Conservation (phyloP, 2,113 vertebrate species). For the Romanogobio albipinnatus region DNA sequence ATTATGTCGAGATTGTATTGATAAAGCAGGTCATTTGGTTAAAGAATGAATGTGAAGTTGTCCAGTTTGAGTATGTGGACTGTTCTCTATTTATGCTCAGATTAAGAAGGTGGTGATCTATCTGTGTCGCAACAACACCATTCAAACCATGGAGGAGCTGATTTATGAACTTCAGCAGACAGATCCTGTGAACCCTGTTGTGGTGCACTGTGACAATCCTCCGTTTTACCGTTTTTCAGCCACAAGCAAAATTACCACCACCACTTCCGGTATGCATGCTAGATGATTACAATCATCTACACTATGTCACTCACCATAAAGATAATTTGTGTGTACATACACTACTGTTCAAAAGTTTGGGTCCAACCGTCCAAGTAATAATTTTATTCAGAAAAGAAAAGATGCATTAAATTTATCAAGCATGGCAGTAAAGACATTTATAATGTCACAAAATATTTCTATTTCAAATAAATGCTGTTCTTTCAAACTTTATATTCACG, state of each 20-base stretch:
- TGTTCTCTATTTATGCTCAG: constrained; percentile 67
- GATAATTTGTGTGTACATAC: neutral
- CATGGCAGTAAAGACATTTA: neutral
- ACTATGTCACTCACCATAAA: neutral
- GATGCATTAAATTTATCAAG: neutral
- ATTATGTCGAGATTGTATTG: neutral
- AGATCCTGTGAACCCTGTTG: constrained; percentile 94
- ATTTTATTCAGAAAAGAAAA: neutral
- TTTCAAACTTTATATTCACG: neutral
- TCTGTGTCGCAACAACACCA: constrained; percentile 94
- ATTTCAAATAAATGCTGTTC: neutral
- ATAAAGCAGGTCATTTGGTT: neutral
- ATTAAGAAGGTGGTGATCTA: constrained; percentile 98
- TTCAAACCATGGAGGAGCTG: constrained; percentile 97
- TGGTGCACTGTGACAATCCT: constrained; percentile 94
- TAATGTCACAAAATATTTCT: neutral
- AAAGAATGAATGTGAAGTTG: neutral
- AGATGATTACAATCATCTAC: neutral
- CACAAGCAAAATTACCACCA: constrained; percentile 89
- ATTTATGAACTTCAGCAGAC: constrained; percentile 98
- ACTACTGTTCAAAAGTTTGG: neutral
- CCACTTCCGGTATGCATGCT: constrained; percentile 83
- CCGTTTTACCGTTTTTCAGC: constrained; percentile 95
- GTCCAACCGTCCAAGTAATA: neutral
- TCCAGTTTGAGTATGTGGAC: neutral